phyloP scores from a whole-genome alignment of 2,797 vertebrate species.

The Taenioides sp. region DNA sequence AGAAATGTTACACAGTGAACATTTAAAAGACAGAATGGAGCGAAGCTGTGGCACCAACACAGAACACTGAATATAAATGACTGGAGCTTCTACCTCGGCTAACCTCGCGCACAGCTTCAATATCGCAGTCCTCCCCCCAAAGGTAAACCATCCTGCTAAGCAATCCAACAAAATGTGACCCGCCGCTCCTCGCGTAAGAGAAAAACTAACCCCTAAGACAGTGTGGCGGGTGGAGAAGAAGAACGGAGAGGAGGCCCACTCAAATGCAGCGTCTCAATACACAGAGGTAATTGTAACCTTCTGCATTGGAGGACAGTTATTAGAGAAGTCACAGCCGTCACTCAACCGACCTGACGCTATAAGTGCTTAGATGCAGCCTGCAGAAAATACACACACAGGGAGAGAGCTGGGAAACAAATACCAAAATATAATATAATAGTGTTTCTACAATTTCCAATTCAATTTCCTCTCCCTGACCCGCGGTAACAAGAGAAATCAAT shows the following conservation, averaged over 20 bases:
- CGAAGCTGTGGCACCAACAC: slow-evolving; percentile 24
- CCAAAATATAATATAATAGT: slow-evolving; percentile 72
- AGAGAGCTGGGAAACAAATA: slow-evolving; percentile 48
- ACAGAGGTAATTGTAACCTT: slow-evolving; percentile 71
- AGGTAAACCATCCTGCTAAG: slow-evolving; percentile 54
- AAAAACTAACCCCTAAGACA: slow-evolving; percentile 40
- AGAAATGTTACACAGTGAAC: no score
- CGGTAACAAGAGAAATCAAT: slow-evolving; percentile 77
- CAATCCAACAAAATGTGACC: slow-evolving; percentile 58
- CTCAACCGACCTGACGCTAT: slow-evolving; percentile 64
- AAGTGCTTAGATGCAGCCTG: slow-evolving; percentile 57
- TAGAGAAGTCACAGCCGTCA: slow-evolving; percentile 65
- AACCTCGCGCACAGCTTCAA: slow-evolving; percentile 40
- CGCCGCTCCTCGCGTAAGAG: slow-evolving; percentile 51
- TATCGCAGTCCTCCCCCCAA: slow-evolving; percentile 35
- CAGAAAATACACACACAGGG: slow-evolving; percentile 41
- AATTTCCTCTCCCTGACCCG: slow-evolving; percentile 77
- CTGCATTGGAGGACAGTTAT: slow-evolving; percentile 64
- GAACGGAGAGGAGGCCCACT: slow-evolving; percentile 46
- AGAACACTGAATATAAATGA: slow-evolving; percentile 19
- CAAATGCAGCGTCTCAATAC: slow-evolving; percentile 71
- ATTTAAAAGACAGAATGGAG: slow-evolving; percentile 17
- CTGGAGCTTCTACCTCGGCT: slow-evolving; percentile 19
- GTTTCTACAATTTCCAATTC: slow-evolving; percentile 78
- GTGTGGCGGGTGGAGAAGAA: slow-evolving; percentile 29